Evolutionary conservation across 2,888 invertebrate genomes (phyloP), one percentile per base, ranked within the genome.

Genomic region (Cenopis cana): DNA sequence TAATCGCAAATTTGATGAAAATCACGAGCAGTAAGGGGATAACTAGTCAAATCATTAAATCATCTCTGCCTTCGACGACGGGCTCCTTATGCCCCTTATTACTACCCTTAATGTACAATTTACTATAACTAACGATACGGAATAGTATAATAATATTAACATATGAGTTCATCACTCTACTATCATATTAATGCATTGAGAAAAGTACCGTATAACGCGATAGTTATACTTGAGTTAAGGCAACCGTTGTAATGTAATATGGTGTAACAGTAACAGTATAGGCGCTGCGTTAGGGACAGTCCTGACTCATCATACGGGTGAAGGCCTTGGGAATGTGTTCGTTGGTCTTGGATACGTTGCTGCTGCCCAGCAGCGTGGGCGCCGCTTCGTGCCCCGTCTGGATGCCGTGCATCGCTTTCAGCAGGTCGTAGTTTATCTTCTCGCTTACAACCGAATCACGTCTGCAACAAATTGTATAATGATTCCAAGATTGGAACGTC

Each of bases 401-500:
- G 70, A 98, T 96, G 65, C 94, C 94, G 84, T 96, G 94, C 59
- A 97, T 95, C 65, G 95, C 96, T 84, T 95, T 96, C 68, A 99
- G 88, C 66, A 99, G 91, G 89, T 99, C 99, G 85, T 98, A 99
- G 86, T 98, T 98, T 75, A 99, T 98, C 77, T 94, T 94, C 76
- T 99, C 98, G 0, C 95, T 95, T 12, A 99, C 97, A 54, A 97
- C 94, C 0, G 99, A 98, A 89, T 99, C 99, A 84, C 97, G 94
- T 82, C 97, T 97, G 92, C 17, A 85, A 85, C 74, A 33, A 18
- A 12, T 11, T 24, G 17, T 11, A 24, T 20, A n/a, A 33, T 33
- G 33, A 9, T 18, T 59, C 18, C 6, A 4, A 24, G 1, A 24
- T 24, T 24, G 24, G 4, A 24, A 24, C 4, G 24, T 24, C 4